These are phyloP conservation scores for Arbacia lixula DNA, from an alignment of 53 echinoderm and acorn worm genomes.

Conservation along the genomic window DNA sequence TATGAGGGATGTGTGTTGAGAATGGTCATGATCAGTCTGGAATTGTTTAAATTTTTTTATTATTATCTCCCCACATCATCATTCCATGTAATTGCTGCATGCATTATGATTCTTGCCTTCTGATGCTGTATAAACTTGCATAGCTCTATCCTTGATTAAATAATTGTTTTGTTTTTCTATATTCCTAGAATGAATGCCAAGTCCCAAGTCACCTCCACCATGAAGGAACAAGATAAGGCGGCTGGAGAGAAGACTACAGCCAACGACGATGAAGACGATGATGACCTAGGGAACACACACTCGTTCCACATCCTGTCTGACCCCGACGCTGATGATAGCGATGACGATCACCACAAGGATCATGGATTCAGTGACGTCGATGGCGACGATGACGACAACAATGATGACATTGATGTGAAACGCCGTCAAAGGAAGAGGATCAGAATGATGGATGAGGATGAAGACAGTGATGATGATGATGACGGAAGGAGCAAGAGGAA, in stretches of 20 bases:
- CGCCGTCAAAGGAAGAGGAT: neutral
- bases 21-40: too few relatives aligned
- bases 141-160: too few relatives aligned
- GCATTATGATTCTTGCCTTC: too few relatives aligned
- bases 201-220: constrained; percentile 26
- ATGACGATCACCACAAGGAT: constrained; percentile 47
- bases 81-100: too few relatives aligned
- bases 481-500: too few relatives aligned
- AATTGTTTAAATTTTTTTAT: too few relatives aligned
- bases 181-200: constrained; percentile 3
- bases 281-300: constrained; percentile 54
- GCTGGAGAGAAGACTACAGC: neutral
- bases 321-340: constrained; percentile 55
- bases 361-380: constrained; percentile 46
- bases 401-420: constrained; percentile 43
- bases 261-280: constrained; percentile 40
- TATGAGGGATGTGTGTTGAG: too few relatives aligned
- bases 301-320: constrained; percentile 79
- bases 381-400: too few relatives aligned
- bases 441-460: constrained; percentile 41
- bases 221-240: constrained; percentile 10
- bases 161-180: too few relatives aligned
- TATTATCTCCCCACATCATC: too few relatives aligned
- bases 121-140: too few relatives aligned
- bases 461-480: constrained; percentile 35